Conservation (phyloP, 1,140 invertebrate species). For the Trinorchestia longiramus region DNA sequence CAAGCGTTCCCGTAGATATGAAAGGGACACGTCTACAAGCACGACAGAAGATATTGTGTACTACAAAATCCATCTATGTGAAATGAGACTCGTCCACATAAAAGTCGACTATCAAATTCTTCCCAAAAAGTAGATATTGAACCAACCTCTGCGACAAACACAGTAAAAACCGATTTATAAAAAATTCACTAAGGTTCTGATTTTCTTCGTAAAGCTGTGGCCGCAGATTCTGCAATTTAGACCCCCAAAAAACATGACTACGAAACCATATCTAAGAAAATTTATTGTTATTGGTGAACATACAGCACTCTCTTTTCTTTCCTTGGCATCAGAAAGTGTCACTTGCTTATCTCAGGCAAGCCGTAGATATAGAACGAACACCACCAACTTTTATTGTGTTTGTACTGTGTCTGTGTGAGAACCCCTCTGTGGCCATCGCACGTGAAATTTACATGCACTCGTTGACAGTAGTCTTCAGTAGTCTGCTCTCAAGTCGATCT, state of each 20-base stretch:
- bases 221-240: not conserved
- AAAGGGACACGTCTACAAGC: not conserved
- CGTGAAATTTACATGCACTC: not conserved
- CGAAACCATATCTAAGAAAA: not conserved
- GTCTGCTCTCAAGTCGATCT: not conserved
- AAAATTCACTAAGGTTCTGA: not conserved
- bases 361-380: not conserved
- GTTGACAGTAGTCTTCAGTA: not conserved
- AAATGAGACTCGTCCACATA: not conserved
- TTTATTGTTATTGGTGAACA: not conserved
- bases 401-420: not conserved
- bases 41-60: not conserved
- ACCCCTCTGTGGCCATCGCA: not conserved
- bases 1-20: not conserved
- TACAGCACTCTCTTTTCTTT: not conserved
- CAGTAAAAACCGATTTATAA: not conserved
- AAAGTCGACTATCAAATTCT: not conserved
- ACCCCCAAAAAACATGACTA: not conserved
- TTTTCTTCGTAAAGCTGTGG: not conserved
- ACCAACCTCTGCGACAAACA: not conserved
- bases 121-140: not conserved
- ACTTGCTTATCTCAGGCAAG: not conserved
- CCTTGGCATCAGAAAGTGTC: not conserved
- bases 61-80: not conserved
- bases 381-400: not conserved